phyloP scores from a whole-genome alignment of 2,797 vertebrate species.

The Cirrhinus mrigala region DNA sequence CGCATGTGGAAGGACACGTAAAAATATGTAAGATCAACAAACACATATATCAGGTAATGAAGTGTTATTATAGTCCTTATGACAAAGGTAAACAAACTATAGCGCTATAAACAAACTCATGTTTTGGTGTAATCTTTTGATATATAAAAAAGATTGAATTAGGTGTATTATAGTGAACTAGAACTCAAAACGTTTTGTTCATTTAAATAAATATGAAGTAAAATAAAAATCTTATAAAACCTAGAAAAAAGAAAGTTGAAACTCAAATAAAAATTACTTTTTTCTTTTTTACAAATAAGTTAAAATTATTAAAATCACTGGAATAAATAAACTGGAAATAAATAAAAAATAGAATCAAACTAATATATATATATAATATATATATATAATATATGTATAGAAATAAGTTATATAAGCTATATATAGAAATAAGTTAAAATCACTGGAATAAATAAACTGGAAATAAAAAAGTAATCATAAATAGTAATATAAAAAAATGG shows the following conservation, averaged over 20 bases:
- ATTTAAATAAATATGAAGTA: neutral
- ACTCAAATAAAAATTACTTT: no score
- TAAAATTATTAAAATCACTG: no score
- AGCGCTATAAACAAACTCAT: neutral
- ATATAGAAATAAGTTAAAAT: neutral
- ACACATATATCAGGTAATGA: slow-evolving; percentile 30
- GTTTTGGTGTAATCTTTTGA: neutral
- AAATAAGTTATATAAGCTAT: no score
- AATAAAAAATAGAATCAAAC: no score
- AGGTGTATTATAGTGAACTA: neutral
- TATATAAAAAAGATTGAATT: neutral
- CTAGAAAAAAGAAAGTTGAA: neutral
- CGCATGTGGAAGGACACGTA: slow-evolving; percentile 13
- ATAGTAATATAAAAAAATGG: neutral
- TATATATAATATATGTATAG: no score
- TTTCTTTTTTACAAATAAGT: no score
- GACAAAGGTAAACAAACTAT: neutral
- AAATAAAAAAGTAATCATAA: neutral
- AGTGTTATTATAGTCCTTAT: neutral
- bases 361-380: no score
- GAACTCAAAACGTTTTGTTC: neutral
- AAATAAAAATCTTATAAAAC: neutral
- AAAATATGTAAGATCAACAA: slow-evolving; percentile 21
- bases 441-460: no score
- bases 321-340: neutral